Percentiles rank a stretch among this genome's conserved stretches.
phyloP scores from a whole-genome alignment of 2,113 vertebrate genomes.

The Danionella cerebrum region DNA sequence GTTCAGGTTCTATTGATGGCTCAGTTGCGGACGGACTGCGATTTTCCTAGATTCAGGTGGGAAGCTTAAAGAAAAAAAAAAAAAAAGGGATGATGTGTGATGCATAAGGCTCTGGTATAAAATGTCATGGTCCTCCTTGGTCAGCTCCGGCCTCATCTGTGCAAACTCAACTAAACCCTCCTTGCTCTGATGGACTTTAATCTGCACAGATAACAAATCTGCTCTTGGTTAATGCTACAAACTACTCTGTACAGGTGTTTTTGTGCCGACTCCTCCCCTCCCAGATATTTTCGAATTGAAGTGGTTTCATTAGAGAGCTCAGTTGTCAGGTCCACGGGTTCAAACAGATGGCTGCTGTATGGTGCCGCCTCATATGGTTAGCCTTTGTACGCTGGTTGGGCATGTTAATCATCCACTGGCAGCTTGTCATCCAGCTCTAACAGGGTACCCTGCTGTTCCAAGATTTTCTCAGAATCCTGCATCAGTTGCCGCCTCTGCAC shows the following conservation, averaged over 20 bases:
- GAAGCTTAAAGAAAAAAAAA: not conserved
- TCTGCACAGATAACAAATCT: too few relatives aligned
- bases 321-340: conserved; percentile 55
- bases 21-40: not conserved
- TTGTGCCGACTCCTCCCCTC: conserved; percentile 37
- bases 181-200: conserved; percentile 22
- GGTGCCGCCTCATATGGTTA: conserved; percentile 39
- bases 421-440: conserved; percentile 60
- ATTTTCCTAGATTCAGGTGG: conserved; percentile 42
- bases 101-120: conserved; percentile 64
- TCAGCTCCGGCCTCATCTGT: conserved; percentile 39
- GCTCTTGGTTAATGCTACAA: conserved; percentile 36
- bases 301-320: conserved; percentile 49
- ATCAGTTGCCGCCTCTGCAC: conserved; percentile 90
- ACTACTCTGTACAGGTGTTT: conserved; percentile 42
- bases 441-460: conserved; percentile 59
- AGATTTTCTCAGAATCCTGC: conserved; percentile 74
- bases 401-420: conserved; percentile 57
- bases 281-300: conserved; percentile 45
- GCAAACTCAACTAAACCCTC: conserved; percentile 22
- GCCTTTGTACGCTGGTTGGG: conserved; percentile 29
- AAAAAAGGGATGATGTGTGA: conserved; percentile 19
- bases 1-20: not conserved
- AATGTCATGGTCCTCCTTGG: conserved; percentile 58
- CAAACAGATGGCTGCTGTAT: conserved; percentile 48